Evolutionary conservation across 2,888 invertebrate genomes (phyloP), one percentile per base, ranked within the genome.

Genomic region (Melipona beecheii): DNA sequence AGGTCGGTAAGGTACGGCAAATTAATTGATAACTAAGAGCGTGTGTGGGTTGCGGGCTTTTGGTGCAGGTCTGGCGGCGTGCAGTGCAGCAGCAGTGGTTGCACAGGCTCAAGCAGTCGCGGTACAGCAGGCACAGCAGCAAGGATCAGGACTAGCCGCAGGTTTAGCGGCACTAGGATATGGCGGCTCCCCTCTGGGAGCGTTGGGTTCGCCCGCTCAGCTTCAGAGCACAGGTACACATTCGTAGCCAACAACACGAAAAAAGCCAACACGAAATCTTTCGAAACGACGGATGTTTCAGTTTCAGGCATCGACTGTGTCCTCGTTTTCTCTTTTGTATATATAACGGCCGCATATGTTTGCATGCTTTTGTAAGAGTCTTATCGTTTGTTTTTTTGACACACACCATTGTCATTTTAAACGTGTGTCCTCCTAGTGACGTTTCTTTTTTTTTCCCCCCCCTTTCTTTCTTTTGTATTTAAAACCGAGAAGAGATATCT

Each of bases 41-140:
- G 91, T 89, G 93, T 92, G 91, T 92, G 90, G 93, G 92, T 91
- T 92, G 92, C 91, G 94, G 93, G 93, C 91, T 93, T 93, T 93
- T 92, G 93, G 94, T 93, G 92, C 94, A 96, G 96, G 96, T 92
- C 95, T 96, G 89, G 96, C 96, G 84, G 95, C 96, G 91, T 96
- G 95, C 94, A 96, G 96, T 89, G 95, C 95, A 90, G 94, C 94
- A 78, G 94, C 94, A 76, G 94, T 93, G 90, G 94, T 94, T 86
- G 94, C 94, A 81, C 94, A 94, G 88, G 94, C 94, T 84, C 94
- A 94, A 87, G 94, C 94, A 78, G 94, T 94, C 85, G 94, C 94
- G 74, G 94, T 93, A 80, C 94, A 94, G 86, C 94, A 94, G 91
- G 94, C 94, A 86, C 94, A 94, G 80, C 94, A 94, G 86, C 94